These are phyloP conservation scores for Choristoneura rosaceana DNA, from an alignment of 2,888 invertebrate genomes.

Conservation along the genomic window DNA sequence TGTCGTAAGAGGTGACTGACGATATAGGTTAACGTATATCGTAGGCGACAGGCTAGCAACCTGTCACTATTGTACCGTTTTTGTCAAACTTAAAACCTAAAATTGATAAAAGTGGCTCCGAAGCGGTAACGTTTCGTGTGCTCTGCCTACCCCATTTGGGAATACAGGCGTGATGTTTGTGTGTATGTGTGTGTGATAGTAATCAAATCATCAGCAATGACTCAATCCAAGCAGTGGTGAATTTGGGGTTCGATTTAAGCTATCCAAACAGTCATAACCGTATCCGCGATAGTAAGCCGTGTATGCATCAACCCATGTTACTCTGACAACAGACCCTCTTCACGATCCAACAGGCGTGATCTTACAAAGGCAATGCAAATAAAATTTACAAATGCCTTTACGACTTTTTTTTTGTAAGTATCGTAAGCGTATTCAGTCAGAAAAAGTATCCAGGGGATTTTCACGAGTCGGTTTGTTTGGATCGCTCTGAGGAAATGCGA, in stretches of 20 bases:
- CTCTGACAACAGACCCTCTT: slow-evolving; percentile 74
- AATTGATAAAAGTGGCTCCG: too few species aligned
- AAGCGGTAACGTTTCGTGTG: too few species aligned
- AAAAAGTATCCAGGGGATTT: slow-evolving; percentile 47
- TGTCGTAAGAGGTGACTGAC: too few species aligned
- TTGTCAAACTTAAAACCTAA: too few species aligned
- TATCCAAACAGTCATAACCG: slow-evolving; percentile 33
- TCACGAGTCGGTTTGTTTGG: slow-evolving; percentile 29
- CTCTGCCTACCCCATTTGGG: too few species aligned
- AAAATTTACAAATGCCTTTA: slow-evolving; percentile 58
- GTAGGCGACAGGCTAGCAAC: too few species aligned
- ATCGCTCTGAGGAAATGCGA: slow-evolving; percentile 4
- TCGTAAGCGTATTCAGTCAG: slow-evolving; percentile 50
- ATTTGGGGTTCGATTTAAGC: slow-evolving; percentile 28
- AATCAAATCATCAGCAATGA: background rate
- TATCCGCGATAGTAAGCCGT: slow-evolving; percentile 57
- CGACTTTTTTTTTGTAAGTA: slow-evolving; percentile 54
- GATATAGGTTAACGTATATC: too few species aligned
- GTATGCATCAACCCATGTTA: slow-evolving; percentile 76
- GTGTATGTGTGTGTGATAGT: too few species aligned
- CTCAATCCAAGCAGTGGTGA: slow-evolving; percentile 2
- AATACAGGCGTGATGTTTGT: too few species aligned
- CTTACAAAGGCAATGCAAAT: slow-evolving; percentile 66
- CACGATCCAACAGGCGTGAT: slow-evolving; percentile 62
- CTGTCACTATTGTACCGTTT: too few species aligned